Conservation (phyloP, 2,113 vertebrate species). For the Melierax canorus region DNA sequence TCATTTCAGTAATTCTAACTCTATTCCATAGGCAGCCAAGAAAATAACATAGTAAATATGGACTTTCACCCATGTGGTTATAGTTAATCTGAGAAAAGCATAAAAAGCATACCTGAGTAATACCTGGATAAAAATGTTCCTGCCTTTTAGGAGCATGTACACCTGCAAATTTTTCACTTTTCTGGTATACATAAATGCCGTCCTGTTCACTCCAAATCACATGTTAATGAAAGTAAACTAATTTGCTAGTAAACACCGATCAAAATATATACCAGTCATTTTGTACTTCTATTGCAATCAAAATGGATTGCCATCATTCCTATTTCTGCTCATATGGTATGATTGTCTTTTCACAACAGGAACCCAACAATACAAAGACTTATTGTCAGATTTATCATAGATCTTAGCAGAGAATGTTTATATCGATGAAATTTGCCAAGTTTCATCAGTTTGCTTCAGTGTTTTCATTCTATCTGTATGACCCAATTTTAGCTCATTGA, state of each 20-base stretch:
- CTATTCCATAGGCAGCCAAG: background rate
- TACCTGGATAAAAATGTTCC: background rate
- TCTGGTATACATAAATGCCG: background rate
- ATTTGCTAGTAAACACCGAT: background rate
- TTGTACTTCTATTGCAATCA: background rate
- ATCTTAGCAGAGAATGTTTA: slow-evolving; percentile 30
- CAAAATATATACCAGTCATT: background rate
- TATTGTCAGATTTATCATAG: slow-evolving; percentile 35
- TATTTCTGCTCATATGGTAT: background rate
- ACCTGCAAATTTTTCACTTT: background rate
- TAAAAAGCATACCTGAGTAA: background rate
- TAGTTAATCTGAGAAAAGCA: background rate
- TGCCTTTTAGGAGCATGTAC: background rate
- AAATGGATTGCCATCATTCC: background rate
- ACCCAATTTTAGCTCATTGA: slow-evolving; percentile 63
- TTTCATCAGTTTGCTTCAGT: slow-evolving; percentile 28
- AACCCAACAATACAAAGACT: background rate
- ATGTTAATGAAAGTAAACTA: background rate
- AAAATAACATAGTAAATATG: background rate
- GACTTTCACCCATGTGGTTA: background rate
- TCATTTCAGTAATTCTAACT: background rate
- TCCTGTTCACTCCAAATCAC: background rate
- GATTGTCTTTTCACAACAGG: background rate
- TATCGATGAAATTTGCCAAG: slow-evolving; percentile 42
- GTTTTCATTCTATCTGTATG: slow-evolving; percentile 57